Evolutionary conservation across 1,140 invertebrate species (phyloP), one percentile per base, ranked within the genome.

Genomic region (Bathynomus jamesi): DNA sequence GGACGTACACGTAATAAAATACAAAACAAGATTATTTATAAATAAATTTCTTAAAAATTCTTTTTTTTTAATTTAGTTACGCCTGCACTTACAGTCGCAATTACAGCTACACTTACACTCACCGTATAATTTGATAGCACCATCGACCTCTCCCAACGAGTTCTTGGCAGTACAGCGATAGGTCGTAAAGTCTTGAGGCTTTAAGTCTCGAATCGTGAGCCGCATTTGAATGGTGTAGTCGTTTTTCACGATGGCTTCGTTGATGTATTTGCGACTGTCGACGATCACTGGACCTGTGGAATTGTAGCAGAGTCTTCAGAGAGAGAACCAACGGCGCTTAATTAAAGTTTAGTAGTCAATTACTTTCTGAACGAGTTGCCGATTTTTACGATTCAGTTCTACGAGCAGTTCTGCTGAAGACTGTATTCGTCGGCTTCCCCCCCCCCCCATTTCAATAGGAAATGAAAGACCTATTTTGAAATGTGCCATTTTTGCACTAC

Each of bases 41-140:
- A 40, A 40, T 40, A 40, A 40, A 40, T 8, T 40, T 40, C 7
- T 8, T 40, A 40, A 8, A 40, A 40, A 8, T 40, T 40, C 32
- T 40, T 8, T 8, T 40, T 17, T 8, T 7, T 17, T 8, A 40
- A 40, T 40, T 40, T 8, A 40, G 32, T 40, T 8, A 40, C 32
- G 7, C 7, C 7, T 40, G 17, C n/a, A n/a, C n/a, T n/a, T n/a
- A n/a, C n/a, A n/a, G n/a, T n/a, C n/a, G n/a, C n/a, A n/a, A n/a
- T n/a, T n/a, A n/a, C n/a, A n/a, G n/a, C n/a, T n/a, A n/a, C n/a
- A n/a, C n/a, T n/a, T n/a, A 28, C 5, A 10, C 81, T 78, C 78
- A 96, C 95, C 89, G 81, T 95, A 95, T 70, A 98, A 85, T 83
- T 92, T 91, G 81, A 97, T 95, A 65, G 87, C 89, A 73, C 93